A percentile compares a stretch with the other conserved stretches of the same genome.
phyloP scores from a whole-genome alignment of 2,797 vertebrate genomes.

The Heterohyrax brucei region DNA sequence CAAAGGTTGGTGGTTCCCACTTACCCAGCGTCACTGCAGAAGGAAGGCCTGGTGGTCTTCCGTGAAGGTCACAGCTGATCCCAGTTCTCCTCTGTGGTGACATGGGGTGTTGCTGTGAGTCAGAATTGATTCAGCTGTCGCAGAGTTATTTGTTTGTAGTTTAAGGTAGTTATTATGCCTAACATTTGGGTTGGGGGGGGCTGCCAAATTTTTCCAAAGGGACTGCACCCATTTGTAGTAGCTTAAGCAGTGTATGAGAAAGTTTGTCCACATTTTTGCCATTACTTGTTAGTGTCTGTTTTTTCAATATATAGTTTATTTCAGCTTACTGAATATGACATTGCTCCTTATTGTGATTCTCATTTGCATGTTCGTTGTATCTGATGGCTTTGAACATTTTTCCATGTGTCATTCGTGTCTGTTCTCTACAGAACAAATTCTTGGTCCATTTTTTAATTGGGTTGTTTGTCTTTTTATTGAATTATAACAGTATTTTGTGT shows the following conservation, averaged over 20 bases:
- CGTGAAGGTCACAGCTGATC: too few relatives aligned
- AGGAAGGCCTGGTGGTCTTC: too few relatives aligned
- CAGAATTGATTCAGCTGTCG: too few relatives aligned
- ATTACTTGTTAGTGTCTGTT: not conserved
- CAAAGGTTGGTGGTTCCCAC: too few relatives aligned
- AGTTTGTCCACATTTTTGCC: not conserved
- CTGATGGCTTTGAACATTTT: constrained; percentile 1
- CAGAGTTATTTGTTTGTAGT: too few relatives aligned
- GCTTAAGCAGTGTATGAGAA: not conserved
- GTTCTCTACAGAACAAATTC: constrained; percentile 36
- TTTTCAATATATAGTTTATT: not conserved
- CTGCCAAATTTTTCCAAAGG: not conserved
- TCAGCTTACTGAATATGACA: not conserved
- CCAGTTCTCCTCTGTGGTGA: too few relatives aligned
- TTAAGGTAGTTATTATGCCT: not conserved
- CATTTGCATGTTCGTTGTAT: not conserved
- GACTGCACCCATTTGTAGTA: not conserved
- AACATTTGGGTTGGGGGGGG: not conserved
- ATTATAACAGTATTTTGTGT: not conserved
- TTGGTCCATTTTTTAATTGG: constrained; percentile 13
- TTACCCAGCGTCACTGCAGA: too few relatives aligned
- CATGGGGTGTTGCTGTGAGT: too few relatives aligned
- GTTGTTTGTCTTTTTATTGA: constrained; percentile 25
- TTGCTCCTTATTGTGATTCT: constrained; percentile 30
- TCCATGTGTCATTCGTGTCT: not conserved